Percentiles rank a stretch among this genome's conserved stretches.
These are phyloP conservation scores for Micromys minutus DNA, from an alignment of 2,113 vertebrate species.

Conservation along the genomic window DNA sequence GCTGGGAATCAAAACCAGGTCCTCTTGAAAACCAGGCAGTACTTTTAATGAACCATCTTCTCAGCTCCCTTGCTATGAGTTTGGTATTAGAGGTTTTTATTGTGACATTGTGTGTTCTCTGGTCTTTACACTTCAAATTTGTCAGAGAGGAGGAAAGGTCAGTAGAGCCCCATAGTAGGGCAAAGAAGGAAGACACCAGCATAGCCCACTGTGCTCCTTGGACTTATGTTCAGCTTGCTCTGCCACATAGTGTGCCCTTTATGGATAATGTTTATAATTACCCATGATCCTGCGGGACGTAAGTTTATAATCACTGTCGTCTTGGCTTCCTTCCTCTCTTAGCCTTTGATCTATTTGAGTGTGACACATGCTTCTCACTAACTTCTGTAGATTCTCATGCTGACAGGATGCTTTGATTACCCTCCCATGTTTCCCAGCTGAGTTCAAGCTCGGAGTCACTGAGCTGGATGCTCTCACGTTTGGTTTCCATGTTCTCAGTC, in stretches of 20 bases:
- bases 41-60: too few species aligned
- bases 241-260: constrained; percentile 58
- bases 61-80: background rate
- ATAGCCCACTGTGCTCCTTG: constrained; percentile 20
- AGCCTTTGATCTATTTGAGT: constrained; percentile 75
- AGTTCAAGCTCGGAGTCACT: constrained; percentile 16
- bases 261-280: constrained; percentile 65
- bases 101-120: background rate
- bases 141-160: background rate
- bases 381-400: constrained; percentile 70
- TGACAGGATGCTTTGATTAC: constrained; percentile 72
- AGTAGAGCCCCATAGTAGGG: background rate
- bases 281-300: constrained; percentile 52
- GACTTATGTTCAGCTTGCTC: constrained; percentile 29
- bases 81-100: constrained; percentile 59
- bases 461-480: background rate
- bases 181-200: background rate
- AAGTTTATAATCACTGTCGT: constrained; percentile 71
- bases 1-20: background rate
- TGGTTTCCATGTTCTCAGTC: background rate
- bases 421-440: background rate
- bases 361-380: constrained; percentile 66
- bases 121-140: constrained; percentile 32
- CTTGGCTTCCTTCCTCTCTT: constrained; percentile 74
- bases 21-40: background rate